Evolutionary conservation across 2,797 vertebrate genomes (phyloP).

Genomic region (Crenuchus spilurus): DNA sequence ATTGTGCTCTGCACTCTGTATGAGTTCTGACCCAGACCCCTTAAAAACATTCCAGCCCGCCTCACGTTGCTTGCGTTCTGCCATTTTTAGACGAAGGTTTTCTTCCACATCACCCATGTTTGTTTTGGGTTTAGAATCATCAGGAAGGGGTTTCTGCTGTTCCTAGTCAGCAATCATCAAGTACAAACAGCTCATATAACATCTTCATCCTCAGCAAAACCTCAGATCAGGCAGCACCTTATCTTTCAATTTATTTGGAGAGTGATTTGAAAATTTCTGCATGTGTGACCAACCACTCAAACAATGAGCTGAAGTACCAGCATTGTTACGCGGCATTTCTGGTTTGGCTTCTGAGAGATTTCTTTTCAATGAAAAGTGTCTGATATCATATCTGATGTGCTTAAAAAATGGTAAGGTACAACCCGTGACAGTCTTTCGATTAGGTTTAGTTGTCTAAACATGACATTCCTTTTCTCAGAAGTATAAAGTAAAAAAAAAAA

Average conservation of each 20-base stretch:
- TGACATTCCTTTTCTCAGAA: background rate
- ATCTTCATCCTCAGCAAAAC: constrained; percentile 6
- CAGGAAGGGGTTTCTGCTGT: constrained; percentile 65
- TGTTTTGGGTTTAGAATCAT: constrained; percentile 73
- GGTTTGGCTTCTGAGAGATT: background rate
- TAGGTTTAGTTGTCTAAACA: no score
- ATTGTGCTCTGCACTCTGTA: constrained; percentile 25
- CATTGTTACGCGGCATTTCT: background rate
- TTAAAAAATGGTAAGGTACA: no score
- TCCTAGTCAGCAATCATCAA: constrained; percentile 63
- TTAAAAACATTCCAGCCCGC: constrained; percentile 61
- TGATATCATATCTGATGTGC: background rate
- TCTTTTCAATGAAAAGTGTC: background rate
- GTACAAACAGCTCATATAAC: background rate
- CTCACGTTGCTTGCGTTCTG: constrained; percentile 66
- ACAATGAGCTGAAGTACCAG: constrained; percentile 29
- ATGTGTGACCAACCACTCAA: background rate
- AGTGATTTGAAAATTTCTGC: constrained; percentile 1
- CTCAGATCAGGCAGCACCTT: background rate
- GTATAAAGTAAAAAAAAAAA: no score
- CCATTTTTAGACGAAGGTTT: constrained; percentile 78
- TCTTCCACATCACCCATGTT: constrained; percentile 68
- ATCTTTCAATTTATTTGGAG: constrained; percentile 19
- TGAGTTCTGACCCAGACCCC: constrained; percentile 33
- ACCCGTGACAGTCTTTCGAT: no score